Base-by-base conservation (phyloP, 2,113 vertebrate genomes). In the Myocastor coypus region DNA sequence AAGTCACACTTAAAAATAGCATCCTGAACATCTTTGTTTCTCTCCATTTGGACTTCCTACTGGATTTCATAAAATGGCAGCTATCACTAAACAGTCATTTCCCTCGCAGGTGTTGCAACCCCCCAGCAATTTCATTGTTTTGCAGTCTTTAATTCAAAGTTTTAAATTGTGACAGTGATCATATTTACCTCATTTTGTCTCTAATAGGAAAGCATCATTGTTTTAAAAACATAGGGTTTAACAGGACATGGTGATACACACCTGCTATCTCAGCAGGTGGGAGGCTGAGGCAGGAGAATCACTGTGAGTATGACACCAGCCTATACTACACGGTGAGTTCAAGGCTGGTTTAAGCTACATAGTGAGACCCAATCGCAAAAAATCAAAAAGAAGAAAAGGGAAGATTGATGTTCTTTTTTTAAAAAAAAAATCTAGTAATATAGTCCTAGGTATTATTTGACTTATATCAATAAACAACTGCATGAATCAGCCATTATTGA, bases 1-100 rank as follows among this genome's bases (percentile, higher is more conserved):
- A 97, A 96, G 95, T 93, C 93, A 96, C 81, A 50, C 93, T 93
- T 96, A 93, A 97, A 97, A 96, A 94, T 93, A 96, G 94, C 30
- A 0, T 42, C n/a, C 24, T 13, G 81, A 95, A 93, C 92, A 92
- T 92, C 97, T 97, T 97, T 87, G 87, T 95, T 96, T 96, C 89
- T 46, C 93, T 94, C 46, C 81, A 7, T 64, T 95, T 93, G 89
- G 84, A 73, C 92, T 92, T 92, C 63, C 87, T 91, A 34, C 83
- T 93, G 59, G 81, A 89, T 93, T 84, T 96, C 81, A 82, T 73
- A 94, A 95, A 95, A 94, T 66, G 89, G 91, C 92, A 95, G 69
- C 87, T 61, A 68, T 94, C 64, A 73, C 37, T 86, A 75, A 61
- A 32, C 32, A 89, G 69, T 46, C 83, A 12, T 94, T 94, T 95